phyloP scores from a whole-genome alignment of 2,113 vertebrate genomes.

The Rafetus swinhoei region DNA sequence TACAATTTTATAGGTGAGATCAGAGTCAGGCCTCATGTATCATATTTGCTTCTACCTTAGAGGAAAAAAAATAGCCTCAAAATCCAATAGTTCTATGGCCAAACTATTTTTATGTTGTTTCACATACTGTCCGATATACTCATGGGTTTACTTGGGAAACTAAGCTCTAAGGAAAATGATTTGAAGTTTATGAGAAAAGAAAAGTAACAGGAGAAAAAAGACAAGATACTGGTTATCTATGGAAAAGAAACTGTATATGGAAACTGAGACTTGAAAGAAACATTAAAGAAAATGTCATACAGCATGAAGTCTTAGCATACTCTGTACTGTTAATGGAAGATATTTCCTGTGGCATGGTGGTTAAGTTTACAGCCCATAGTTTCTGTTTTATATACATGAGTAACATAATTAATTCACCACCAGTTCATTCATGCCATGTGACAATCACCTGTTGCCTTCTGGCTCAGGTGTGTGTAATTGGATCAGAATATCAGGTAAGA shows the following conservation, averaged over 20 bases:
- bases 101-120: neutral
- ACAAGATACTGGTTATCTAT: neutral
- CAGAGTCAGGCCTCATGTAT: neutral
- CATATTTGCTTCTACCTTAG: neutral
- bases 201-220: neutral
- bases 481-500: neutral
- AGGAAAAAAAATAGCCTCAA: neutral
- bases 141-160: neutral
- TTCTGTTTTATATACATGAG: neutral
- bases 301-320: neutral
- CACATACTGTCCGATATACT: neutral
- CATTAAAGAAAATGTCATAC: neutral
- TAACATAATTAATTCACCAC: neutral
- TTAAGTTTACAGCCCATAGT: neutral
- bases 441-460: neutral
- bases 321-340: neutral
- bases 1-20: neutral
- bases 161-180: neutral
- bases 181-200: neutral
- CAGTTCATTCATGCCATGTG: neutral
- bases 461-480: neutral
- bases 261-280: neutral
- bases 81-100: fast-evolving
- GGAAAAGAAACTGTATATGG: neutral
- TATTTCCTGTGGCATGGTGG: fast-evolving